These are phyloP conservation scores for Planococcus citri DNA, from an alignment of 1,140 invertebrate genomes.

Conservation along the genomic window DNA sequence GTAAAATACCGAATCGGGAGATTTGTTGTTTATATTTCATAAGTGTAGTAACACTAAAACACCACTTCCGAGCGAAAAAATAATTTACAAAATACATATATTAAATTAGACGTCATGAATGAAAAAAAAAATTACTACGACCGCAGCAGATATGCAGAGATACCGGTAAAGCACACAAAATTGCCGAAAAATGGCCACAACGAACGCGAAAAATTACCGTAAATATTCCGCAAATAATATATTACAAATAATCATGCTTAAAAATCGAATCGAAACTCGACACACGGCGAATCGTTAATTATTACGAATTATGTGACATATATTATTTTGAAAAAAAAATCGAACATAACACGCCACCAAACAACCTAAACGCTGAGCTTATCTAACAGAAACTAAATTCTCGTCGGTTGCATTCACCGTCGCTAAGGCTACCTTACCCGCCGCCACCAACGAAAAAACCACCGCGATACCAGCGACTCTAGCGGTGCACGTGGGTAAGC, in stretches of 20 bases:
- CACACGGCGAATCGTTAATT: background rate
- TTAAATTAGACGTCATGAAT: too few species aligned
- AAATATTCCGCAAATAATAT: background rate
- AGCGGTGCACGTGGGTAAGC: background rate
- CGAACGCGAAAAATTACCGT: background rate
- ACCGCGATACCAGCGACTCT: background rate
- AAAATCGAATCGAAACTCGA: background rate
- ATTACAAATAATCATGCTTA: background rate
- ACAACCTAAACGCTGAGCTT: background rate
- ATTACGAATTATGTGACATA: constrained; percentile 11
- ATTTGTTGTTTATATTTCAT: background rate
- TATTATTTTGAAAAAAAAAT: background rate
- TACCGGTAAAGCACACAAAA: background rate
- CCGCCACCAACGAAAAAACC: background rate
- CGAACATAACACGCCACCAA: constrained; percentile 9
- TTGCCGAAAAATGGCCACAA: background rate
- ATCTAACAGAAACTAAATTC: constrained; percentile 13
- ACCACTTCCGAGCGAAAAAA: too few species aligned
- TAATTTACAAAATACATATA: too few species aligned
- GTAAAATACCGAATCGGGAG: background rate
- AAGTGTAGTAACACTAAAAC: constrained; percentile 3
- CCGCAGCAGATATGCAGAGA: too few species aligned
- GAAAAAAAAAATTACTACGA: background rate
- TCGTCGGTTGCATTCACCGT: background rate
- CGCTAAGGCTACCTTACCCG: background rate